Percentiles rank a stretch among this genome's conserved stretches.
phyloP scores from a whole-genome alignment of 2,888 invertebrate genomes.

The Limnephilus rhombicus region DNA sequence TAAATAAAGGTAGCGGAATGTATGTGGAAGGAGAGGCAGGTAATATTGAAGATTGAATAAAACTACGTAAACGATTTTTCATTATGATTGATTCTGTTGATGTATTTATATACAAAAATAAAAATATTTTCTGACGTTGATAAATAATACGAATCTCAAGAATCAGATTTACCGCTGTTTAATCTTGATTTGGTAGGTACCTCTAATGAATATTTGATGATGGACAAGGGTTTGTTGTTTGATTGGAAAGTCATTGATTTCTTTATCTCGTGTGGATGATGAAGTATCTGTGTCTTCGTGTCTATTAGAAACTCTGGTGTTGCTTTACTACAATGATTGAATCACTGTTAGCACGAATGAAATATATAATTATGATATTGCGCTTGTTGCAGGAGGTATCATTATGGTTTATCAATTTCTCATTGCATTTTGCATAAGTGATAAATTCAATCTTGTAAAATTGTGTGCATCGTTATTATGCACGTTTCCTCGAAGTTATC shows the following conservation, averaged over 20 bases:
- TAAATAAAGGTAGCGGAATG: not conserved
- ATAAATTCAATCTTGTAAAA: not conserved
- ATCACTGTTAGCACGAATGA: not conserved
- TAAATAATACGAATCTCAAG: not conserved
- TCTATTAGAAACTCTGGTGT: not conserved
- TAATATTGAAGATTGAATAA: not conserved
- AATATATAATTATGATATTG: not conserved
- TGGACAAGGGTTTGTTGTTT: not conserved
- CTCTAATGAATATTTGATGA: not conserved
- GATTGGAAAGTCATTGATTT: not conserved
- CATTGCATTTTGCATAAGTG: not conserved
- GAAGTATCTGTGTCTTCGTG: not conserved
- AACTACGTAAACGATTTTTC: not conserved
- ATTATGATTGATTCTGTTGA: slow-evolving; percentile 7
- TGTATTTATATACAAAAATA: not conserved
- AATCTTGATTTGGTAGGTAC: not conserved
- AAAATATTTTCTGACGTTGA: not conserved
- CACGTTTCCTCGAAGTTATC: not conserved
- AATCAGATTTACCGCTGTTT: not conserved
- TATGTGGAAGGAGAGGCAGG: not conserved
- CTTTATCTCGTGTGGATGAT: not conserved
- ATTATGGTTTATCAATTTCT: not conserved
- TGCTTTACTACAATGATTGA: not conserved
- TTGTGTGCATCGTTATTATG: not conserved
- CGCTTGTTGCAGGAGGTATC: not conserved